Evolutionary conservation across 2,113 vertebrate genomes (phyloP), one percentile per base, ranked within the genome.

Genomic region (Chamaea fasciata): DNA sequence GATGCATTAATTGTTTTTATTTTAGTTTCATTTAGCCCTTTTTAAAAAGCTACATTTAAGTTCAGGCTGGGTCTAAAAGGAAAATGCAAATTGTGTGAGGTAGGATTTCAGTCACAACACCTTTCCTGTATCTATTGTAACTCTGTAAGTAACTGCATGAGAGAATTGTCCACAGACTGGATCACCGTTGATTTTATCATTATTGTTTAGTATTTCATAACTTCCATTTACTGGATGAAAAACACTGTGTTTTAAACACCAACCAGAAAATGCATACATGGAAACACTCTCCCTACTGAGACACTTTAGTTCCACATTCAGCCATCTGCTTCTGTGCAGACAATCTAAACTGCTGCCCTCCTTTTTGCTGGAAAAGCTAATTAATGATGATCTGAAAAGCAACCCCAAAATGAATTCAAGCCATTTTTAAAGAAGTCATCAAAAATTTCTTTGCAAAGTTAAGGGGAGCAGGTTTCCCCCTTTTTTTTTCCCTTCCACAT

Each of bases 1-100:
- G 80, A 97, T 95, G 63, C 90, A 94, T 96, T 97, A 96, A 97
- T 95, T 97, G 97, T 98, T 97, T 97, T 97, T 95, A 96, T 96
- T 94, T 97, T 90, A 82, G 49, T 95, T 96, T 92, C 79, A 86
- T 86, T 87, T 95, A 90, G 73, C 53, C 86, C 68, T 77, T 95
- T 96, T 62, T 65, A 87, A 96, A 77, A 83, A 89, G 69, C 47
- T 84, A 80, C 86, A 57, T 96, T 97, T 95, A 94, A 73, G 75
- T 75, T 86, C 79, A 76, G 74, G 37, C 42, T 83, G 67, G 11
- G 11, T 80, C 53, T 89, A 81, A 82, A 94, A 87, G 64, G 73
- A 89, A 95, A 94, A 92, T 79, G 81, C 86, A 96, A 86, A 92
- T 77, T 53, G 71, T 60, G 21, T 76, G 85, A 96, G 89, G 84